Base-by-base conservation (phyloP, 2,797 vertebrate genomes). In the Cyprinella venusta region DNA sequence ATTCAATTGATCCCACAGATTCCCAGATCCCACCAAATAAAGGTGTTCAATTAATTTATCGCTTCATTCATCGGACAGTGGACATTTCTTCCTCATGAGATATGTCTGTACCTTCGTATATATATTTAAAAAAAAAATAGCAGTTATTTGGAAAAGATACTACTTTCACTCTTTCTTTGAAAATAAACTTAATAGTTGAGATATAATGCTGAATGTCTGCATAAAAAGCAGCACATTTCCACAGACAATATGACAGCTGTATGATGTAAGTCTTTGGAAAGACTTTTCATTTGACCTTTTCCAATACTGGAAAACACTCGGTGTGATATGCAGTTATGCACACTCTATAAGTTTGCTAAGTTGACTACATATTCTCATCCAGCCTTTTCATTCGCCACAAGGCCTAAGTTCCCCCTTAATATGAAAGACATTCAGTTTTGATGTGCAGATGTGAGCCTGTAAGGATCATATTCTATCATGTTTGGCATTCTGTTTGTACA, bases 391-490 rank as follows among this genome's bases (percentile, higher is more conserved):
- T 72, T 72, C 30, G 42, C 69, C 61, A 75, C 61, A 52, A 0
- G 0, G 21, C 15, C 30, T 24, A 36, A 19, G 42, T 52, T 33
- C 69, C 45, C 45, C 33, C 69, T 72, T 26, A 63, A 50, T 19
- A 64, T 64, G 54, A 81, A 72, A 81, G 56, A 30, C 26, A 48
- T 45, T 74, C 2, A 10, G n/a, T 82, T 82, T 45, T 76, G 50
- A 83, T 61, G 81, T 76, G 52, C 81, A 83, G 48, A 48, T 83
- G 74, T 56, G 33, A 68, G 48, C 36, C 71, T 76, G 71, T 68
- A 56, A 76, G 61, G 72, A 56, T 82, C 74, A 83, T 70, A 67
- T 76, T 38, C 38, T 59, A 13, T 59, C 19, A 7, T 76, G 65
- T 83, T 45, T 77, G 74, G 8, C 16, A 10, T n/a, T 69, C 50